phyloP scores from a whole-genome alignment of 2,113 vertebrate species.

The Crotalus horridus region DNA sequence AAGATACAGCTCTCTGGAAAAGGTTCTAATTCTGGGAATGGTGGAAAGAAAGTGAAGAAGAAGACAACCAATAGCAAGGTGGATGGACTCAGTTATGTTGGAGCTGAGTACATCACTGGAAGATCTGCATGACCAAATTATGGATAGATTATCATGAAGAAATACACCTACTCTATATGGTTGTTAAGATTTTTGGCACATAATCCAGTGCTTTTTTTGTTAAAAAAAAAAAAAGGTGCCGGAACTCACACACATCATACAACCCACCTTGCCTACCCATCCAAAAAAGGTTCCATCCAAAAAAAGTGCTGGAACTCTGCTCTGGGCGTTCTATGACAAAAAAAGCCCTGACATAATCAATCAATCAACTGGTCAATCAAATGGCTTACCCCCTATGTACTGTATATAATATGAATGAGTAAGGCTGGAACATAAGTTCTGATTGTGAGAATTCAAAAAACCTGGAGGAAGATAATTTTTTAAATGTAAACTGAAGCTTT shows the following conservation, averaged over 20 bases:
- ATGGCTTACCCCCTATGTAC: conserved; percentile 32
- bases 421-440: not conserved
- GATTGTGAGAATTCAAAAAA: not conserved
- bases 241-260: no score
- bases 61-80: not conserved
- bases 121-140: not conserved
- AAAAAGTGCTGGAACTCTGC: no score
- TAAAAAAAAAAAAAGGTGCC: no score
- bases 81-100: not conserved
- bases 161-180: not conserved
- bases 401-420: conserved; percentile 15
- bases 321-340: no score
- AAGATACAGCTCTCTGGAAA: not conserved
- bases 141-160: not conserved
- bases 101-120: not conserved
- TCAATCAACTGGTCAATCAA: conserved; percentile 12
- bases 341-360: not conserved
- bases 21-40: not conserved
- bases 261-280: no score
- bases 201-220: not conserved
- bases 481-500: not conserved
- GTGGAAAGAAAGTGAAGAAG: not conserved
- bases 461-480: not conserved
- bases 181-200: not conserved
- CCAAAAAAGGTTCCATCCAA: no score